Conservation (phyloP, 35 echinoderm and acorn worm genomes). For the Ptychodera flava region DNA sequence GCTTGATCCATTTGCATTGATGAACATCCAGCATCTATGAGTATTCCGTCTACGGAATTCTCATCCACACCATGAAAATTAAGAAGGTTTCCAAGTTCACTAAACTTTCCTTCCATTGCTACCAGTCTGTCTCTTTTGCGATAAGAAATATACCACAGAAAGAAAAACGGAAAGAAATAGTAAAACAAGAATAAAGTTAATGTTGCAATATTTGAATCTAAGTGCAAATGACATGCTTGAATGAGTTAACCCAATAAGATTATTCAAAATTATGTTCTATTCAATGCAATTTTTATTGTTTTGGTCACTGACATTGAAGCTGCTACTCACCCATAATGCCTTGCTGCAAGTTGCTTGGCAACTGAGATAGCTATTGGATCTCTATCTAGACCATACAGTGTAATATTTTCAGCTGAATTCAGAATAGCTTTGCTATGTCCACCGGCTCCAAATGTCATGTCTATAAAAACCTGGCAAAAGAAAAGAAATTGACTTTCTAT, state of each 20-base stretch:
- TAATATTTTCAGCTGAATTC: slow-evolving; percentile 11
- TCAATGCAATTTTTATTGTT: too few species aligned
- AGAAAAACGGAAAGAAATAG: too few species aligned
- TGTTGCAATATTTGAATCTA: too few species aligned
- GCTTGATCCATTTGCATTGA: slow-evolving; percentile 83
- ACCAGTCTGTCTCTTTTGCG: slow-evolving; percentile 27
- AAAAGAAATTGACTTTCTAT: neutral
- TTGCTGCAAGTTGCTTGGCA: slow-evolving; percentile 36
- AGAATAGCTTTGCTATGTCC: slow-evolving; percentile 73
- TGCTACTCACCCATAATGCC: slow-evolving; percentile 36
- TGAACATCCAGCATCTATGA: slow-evolving; percentile 88
- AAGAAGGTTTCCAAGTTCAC: slow-evolving; percentile 39
- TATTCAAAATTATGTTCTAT: too few species aligned
- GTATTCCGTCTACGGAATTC: slow-evolving; percentile 53
- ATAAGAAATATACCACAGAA: neutral
- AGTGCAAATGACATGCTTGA: too few species aligned
- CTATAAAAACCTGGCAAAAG: slow-evolving; percentile 35
- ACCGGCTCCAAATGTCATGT: slow-evolving; percentile 81
- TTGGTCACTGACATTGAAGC: neutral
- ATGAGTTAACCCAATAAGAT: too few species aligned
- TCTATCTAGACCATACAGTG: slow-evolving; percentile 62
- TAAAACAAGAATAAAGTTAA: too few species aligned
- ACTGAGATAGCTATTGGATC: slow-evolving; percentile 62
- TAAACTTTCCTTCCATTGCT: slow-evolving; percentile 72
- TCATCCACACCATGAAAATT: slow-evolving; percentile 13